Evolutionary conservation across 1,140 invertebrate genomes (phyloP).

Genomic region (Spodoptera litura): DNA sequence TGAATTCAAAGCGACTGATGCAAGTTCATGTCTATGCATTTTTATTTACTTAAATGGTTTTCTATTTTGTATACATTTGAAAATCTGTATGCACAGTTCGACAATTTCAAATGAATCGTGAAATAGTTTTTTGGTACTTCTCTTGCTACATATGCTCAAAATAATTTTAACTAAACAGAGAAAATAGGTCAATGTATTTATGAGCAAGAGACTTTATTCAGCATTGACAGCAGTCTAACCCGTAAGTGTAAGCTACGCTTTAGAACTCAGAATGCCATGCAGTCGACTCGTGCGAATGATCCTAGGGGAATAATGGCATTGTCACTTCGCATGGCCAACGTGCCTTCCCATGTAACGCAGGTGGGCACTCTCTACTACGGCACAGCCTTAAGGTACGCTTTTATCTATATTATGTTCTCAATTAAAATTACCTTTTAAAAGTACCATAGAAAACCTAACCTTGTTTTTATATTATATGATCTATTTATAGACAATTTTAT

Average conservation of each 20-base stretch:
- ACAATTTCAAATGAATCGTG: no score
- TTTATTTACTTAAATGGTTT: slow-evolving; percentile 24
- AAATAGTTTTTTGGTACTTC: no score
- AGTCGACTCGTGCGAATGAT: slow-evolving; percentile 23
- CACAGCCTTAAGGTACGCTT: neutral
- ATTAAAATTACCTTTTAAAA: neutral
- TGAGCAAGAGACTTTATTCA: neutral
- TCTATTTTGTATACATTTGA: neutral
- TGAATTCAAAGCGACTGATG: slow-evolving; percentile 16
- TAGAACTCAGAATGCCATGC: neutral
- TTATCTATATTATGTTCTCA: neutral
- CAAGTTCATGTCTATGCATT: slow-evolving; percentile 23
- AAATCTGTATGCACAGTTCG: no score
- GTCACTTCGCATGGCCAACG: neutral
- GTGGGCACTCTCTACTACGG: neutral
- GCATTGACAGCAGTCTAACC: neutral
- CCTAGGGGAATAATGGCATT: slow-evolving; percentile 17
- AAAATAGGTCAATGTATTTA: no score
- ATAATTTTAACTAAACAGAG: no score
- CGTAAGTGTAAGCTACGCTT: neutral
- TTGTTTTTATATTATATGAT: no score
- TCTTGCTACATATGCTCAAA: no score
- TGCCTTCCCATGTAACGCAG: neutral
- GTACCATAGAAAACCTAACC: no score
- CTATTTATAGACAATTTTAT: neutral